These are phyloP conservation scores for Caenorhabditis sinica DNA, from an alignment of 2,888 invertebrate genomes.

Conservation along the genomic window DNA sequence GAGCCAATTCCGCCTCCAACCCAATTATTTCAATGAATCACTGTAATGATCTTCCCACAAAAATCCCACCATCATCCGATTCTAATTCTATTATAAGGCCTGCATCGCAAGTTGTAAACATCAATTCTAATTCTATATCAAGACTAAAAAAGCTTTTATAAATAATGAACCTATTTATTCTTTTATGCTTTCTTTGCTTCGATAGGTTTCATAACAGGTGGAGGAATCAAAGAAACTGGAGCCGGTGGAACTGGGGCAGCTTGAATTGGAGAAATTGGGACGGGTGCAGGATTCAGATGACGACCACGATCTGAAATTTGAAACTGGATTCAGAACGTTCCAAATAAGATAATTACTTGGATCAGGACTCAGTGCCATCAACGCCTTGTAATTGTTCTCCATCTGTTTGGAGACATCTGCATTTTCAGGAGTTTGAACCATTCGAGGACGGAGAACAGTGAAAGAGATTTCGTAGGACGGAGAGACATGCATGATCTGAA, in stretches of 20 bases:
- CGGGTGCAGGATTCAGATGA: conserved; percentile 22
- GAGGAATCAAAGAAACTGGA: too few species aligned
- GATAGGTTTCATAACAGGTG: too few species aligned
- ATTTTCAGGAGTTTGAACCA: conserved; percentile 47
- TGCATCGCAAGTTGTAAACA: conserved; percentile 47
- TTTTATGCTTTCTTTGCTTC: neutral
- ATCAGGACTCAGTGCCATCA: conserved; percentile 58
- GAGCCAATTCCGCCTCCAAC: conserved; percentile 48
- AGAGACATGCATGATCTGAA: conserved; percentile 54
- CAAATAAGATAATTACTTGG: conserved; percentile 29
- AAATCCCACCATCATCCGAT: conserved; percentile 2
- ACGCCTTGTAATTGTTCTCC: conserved; percentile 62
- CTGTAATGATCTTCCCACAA: conserved; percentile 48
- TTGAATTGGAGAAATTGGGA: neutral
- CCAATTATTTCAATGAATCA: conserved; percentile 43
- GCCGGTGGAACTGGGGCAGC: too few species aligned
- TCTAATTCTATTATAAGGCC: conserved; percentile 54
- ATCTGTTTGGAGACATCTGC: conserved; percentile 37
- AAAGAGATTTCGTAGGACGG: conserved; percentile 52
- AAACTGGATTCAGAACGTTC: neutral
- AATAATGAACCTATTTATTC: conserved; percentile 17
- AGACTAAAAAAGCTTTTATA: conserved; percentile 22
- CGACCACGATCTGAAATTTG: conserved; percentile 48
- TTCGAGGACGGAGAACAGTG: conserved; percentile 60
- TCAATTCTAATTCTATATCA: neutral